phyloP scores from a whole-genome alignment of 2,888 invertebrate species.

The Kuschelorhynchus macadamiae region DNA sequence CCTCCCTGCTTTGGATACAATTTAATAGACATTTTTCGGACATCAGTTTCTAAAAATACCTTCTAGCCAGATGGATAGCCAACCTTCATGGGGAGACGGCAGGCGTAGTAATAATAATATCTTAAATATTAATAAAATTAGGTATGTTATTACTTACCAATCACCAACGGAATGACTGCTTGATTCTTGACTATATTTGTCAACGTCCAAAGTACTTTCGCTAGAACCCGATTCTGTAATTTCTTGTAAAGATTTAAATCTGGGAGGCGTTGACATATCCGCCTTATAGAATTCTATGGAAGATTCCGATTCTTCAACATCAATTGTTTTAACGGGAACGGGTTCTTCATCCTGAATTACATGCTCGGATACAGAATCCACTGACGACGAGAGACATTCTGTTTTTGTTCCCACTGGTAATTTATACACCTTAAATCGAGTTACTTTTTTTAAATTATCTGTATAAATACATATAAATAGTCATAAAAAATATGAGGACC shows the following conservation, averaged over 20 bases:
- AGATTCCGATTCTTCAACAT: background rate
- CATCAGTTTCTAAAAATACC: too few relatives aligned
- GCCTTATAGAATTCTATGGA: constrained; percentile 54
- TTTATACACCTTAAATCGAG: constrained; percentile 29
- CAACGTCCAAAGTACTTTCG: background rate
- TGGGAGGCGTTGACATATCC: constrained; percentile 51
- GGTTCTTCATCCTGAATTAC: background rate
- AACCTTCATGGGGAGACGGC: too few relatives aligned
- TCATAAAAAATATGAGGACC: too few relatives aligned
- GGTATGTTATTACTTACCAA: constrained; percentile 37
- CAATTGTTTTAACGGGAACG: background rate
- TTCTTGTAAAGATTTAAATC: constrained; percentile 50
- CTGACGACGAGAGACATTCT: constrained; percentile 49
- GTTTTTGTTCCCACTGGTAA: constrained; percentile 14
- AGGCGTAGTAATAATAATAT: too few relatives aligned
- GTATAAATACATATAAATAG: too few relatives aligned
- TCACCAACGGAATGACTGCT: background rate
- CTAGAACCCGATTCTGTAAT: background rate
- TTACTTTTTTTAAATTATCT: too few relatives aligned
- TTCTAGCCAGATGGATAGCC: too few relatives aligned
- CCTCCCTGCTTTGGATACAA: too few relatives aligned
- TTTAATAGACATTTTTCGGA: too few relatives aligned
- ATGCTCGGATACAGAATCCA: constrained; percentile 52
- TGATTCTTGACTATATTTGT: background rate
- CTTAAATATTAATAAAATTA: too few relatives aligned